Evolutionary conservation across 2,113 vertebrate species (phyloP).

Genomic region (Nettapus auritus): DNA sequence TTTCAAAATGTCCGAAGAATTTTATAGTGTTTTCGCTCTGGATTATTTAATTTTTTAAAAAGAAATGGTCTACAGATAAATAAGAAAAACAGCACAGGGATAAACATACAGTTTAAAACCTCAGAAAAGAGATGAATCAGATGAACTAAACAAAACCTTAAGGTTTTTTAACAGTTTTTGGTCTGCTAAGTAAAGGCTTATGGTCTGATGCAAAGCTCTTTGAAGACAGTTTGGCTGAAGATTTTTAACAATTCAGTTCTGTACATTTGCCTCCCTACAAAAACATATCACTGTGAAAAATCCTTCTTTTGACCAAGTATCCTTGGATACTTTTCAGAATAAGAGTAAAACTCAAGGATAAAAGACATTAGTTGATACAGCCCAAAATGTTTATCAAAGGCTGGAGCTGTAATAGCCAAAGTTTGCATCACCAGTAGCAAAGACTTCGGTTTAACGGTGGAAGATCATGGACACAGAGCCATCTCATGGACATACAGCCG

Average conservation of each 20-base stretch:
- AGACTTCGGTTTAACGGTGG: neutral
- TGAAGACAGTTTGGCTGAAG: neutral
- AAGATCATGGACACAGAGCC: neutral
- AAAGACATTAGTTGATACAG: neutral
- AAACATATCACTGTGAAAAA: neutral
- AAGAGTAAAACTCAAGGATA: neutral
- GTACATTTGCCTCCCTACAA: neutral
- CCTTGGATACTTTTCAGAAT: neutral
- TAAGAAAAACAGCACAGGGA: neutral
- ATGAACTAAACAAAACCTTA: neutral
- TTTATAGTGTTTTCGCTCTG: neutral
- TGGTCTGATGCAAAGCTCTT: neutral
- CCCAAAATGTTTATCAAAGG: neutral
- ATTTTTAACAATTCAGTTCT: neutral
- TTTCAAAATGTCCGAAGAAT: slow-evolving; percentile 56
- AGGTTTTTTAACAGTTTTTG: neutral
- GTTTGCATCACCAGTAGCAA: neutral
- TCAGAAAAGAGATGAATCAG: neutral
- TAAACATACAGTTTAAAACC: neutral
- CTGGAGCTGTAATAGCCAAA: neutral
- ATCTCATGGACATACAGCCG: neutral
- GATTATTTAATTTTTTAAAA: neutral
- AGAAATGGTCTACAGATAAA: neutral
- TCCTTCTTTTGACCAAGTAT: neutral
- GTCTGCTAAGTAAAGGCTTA: neutral